Evolutionary conservation across 2,888 invertebrate species (phyloP).

Genomic region (Drosophila mimetica): DNA sequence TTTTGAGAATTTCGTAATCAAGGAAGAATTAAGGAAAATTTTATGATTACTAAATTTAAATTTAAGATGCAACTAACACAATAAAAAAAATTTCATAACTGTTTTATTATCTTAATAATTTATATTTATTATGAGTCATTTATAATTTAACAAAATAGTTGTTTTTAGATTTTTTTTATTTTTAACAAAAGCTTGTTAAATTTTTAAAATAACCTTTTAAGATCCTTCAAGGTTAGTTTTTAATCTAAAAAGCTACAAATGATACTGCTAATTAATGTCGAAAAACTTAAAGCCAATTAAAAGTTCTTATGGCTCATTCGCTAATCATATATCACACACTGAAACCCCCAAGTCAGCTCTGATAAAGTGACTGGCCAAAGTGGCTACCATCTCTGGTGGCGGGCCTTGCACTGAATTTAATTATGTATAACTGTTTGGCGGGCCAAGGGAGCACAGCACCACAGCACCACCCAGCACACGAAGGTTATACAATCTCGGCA

Average conservation of each 20-base stretch:
- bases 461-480: constrained; percentile 33
- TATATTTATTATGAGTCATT: too few relatives aligned
- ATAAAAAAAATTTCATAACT: too few relatives aligned
- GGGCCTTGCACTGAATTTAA: constrained; percentile 38
- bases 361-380: constrained; percentile 31
- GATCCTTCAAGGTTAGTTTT: background rate
- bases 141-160: too few relatives aligned
- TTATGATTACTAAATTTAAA: too few relatives aligned
- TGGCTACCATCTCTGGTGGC: constrained; percentile 27
- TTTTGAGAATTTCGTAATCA: too few relatives aligned
- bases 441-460: constrained; percentile 24
- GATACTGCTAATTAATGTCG: background rate
- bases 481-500: constrained; percentile 80
- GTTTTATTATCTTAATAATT: too few relatives aligned
- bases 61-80: too few relatives aligned
- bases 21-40: too few relatives aligned
- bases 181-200: background rate
- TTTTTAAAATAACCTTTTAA: too few relatives aligned
- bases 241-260: background rate
- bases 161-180: too few relatives aligned
- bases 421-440: constrained; percentile 44
- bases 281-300: background rate
- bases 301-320: background rate
- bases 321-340: constrained; percentile 11
- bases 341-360: constrained; percentile 3